These are phyloP conservation scores for Drosophila testacea DNA, from an alignment of 2,888 invertebrate genomes.

Conservation along the genomic window DNA sequence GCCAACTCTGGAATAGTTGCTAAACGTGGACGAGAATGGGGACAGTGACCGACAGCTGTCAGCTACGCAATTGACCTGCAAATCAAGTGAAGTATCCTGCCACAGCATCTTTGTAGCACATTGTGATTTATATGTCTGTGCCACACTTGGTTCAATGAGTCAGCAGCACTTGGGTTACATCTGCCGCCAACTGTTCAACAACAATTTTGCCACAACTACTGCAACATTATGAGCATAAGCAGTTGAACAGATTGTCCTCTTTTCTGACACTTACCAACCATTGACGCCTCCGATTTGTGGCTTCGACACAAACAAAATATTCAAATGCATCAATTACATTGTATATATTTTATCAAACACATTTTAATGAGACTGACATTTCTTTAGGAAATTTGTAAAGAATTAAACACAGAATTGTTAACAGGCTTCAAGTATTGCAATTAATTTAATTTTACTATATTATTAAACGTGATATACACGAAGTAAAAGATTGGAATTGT, in stretches of 20 bases:
- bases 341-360: conserved; percentile 1
- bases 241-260: too few species aligned
- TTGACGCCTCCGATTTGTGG: conserved; percentile 31
- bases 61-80: conserved; percentile 69
- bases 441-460: too few species aligned
- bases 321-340: background rate
- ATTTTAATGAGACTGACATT: background rate
- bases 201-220: conserved; percentile 3
- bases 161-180: conserved; percentile 16
- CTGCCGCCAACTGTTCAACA: too few species aligned
- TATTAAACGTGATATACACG: too few species aligned
- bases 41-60: conserved; percentile 54
- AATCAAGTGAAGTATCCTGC: conserved; percentile 51
- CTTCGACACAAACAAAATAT: conserved; percentile 2
- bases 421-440: too few species aligned
- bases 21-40: conserved; percentile 15
- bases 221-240: conserved; percentile 1
- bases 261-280: conserved; percentile 21
- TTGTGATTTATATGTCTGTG: background rate
- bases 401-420: too few species aligned
- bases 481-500: too few species aligned
- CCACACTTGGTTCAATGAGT: conserved; percentile 40
- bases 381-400: too few species aligned
- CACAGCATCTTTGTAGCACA: conserved; percentile 17
- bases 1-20: conserved; percentile 34